Base-by-base conservation (phyloP, 2,113 vertebrate genomes). In the Nycticebus coucang region DNA sequence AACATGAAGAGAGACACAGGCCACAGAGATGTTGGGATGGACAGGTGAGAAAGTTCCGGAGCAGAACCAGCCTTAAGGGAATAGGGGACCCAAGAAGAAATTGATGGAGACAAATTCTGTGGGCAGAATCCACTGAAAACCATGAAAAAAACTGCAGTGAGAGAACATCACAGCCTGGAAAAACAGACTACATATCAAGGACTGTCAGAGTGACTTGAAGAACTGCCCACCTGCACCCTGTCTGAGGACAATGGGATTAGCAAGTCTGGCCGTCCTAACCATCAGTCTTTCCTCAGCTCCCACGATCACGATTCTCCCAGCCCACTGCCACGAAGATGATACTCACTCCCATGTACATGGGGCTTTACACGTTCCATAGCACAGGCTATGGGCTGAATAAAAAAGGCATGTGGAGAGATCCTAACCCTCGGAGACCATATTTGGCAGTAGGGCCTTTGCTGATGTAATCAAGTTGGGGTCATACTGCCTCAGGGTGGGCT, bases 331-430 rank as follows among this genome's bases (percentile, higher is more conserved):
- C 10, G 35, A 55, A 14, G 55, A 13, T 9, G 2, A 86, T 0
- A 2, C 8, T 0, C 33, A 30, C 81, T 60, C 13, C 1, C 4
- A 4, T 0, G 2, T 17, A 7, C 3, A 17, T 4, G 5, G 21
- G 68, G 15, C 17, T 75, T 33, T 14, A n/a, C 50, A 53, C 26
- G 2, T 17, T 7, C 22, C 66, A 12, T 0, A 24, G 50, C 9
- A 18, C 0, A 2, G 7, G n/a, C 5, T 28, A 9, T 28, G 17
- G 45, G 57, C 5, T 41, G 45, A 55, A 37, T 28, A 14, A 13
- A 37, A 24, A 8, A 79, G n/a, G 41, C 1, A 33, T 1, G 15
- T 6, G 22, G 15, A 80, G 15, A 80, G 4, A 35, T 60, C 37
- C 81, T 33, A 33, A 21, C 26, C 2, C 59, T 57, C 13, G 2